These are phyloP conservation scores for Amphipoea lucens DNA, from an alignment of 2,888 invertebrate species.

Conservation along the genomic window DNA sequence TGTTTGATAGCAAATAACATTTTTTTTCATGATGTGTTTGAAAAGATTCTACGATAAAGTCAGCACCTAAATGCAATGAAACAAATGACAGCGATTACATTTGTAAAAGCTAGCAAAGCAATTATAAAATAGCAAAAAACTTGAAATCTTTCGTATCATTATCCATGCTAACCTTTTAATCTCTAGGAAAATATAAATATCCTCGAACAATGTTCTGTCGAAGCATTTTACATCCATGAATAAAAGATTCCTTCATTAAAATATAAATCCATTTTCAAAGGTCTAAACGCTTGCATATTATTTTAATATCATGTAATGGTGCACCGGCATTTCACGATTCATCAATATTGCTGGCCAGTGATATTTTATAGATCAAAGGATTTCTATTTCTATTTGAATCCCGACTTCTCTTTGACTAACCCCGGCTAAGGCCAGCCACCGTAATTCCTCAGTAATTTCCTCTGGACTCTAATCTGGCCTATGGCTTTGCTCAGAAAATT, in stretches of 20 bases:
- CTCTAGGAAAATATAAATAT: slow-evolving; percentile 18
- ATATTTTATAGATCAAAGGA: slow-evolving; percentile 82
- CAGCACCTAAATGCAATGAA: not conserved
- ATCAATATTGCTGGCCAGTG: slow-evolving; percentile 69
- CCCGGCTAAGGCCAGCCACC: slow-evolving; percentile 72
- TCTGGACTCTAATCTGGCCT: slow-evolving; percentile 70
- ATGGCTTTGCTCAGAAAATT: slow-evolving; percentile 69
- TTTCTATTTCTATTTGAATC: slow-evolving; percentile 78
- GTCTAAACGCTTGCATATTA: slow-evolving; percentile 53
- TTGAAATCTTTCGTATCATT: not conserved
- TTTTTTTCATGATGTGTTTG: not conserved
- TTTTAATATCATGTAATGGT: slow-evolving; percentile 58
- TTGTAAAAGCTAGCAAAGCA: no score
- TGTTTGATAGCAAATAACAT: not conserved
- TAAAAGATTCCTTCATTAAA: slow-evolving; percentile 40
- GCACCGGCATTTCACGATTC: slow-evolving; percentile 67
- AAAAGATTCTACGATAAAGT: not conserved
- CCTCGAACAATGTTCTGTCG: not conserved
- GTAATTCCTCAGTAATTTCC: slow-evolving; percentile 82
- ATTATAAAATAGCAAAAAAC: not conserved
- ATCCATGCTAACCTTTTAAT: not conserved
- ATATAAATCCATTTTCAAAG: slow-evolving; percentile 36
- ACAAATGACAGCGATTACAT: not conserved
- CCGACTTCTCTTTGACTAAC: slow-evolving; percentile 78
- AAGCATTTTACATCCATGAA: slow-evolving; percentile 28